A percentile compares a stretch with the other conserved stretches of the same genome.
phyloP scores from a whole-genome alignment of 1,140 invertebrate species.

The Hyposmocoma kahamanoa region DNA sequence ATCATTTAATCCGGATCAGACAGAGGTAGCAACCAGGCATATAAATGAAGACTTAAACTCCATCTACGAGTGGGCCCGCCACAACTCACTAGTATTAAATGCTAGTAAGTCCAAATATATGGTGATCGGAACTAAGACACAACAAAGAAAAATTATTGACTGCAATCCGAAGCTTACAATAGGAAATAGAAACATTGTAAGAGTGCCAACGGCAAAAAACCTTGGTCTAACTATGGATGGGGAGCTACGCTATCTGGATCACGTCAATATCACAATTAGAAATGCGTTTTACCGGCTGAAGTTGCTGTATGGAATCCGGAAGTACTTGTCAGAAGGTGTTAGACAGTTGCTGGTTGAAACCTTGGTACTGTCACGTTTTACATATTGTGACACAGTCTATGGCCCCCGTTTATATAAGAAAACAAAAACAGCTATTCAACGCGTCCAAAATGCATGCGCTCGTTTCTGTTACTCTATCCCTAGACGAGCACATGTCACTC shows the following conservation, averaged over 20 bases:
- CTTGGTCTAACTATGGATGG: background rate
- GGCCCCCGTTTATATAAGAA: too few species aligned
- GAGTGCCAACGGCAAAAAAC: background rate
- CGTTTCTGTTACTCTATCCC: too few species aligned
- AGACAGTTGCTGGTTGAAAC: background rate
- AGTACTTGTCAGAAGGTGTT: background rate
- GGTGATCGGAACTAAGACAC: background rate
- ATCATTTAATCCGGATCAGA: background rate
- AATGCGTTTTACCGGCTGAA: conserved; percentile 3
- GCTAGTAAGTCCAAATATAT: background rate
- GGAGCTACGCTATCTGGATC: background rate
- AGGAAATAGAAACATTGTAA: background rate
- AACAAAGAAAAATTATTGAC: background rate
- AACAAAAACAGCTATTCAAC: too few species aligned
- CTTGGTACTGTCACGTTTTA: conserved; percentile 1
- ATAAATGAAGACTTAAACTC: background rate
- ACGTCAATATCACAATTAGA: conserved; percentile 3
- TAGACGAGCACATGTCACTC: too few species aligned
- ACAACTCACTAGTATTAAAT: background rate
- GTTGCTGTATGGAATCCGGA: background rate
- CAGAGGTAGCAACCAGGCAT: background rate
- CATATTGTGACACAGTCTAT: conserved; percentile 2
- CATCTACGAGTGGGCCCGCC: background rate
- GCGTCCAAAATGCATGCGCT: too few species aligned
- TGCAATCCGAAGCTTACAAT: background rate